Base-by-base conservation (phyloP, 2,797 vertebrate species). In the Protosalanx chinensis region DNA sequence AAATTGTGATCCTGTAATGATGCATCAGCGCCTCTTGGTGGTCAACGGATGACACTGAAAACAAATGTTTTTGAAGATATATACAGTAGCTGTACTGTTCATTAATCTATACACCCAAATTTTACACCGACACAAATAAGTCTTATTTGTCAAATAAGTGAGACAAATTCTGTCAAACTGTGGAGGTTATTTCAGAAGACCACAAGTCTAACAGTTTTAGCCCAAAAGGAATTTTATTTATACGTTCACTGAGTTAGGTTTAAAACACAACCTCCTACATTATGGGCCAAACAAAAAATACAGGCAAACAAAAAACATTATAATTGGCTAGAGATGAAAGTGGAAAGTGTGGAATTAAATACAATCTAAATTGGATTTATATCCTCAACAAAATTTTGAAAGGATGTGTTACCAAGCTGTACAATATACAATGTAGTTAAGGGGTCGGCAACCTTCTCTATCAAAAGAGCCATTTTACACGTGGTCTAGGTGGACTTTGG, bases 11-110 rank as follows among this genome's bases (percentile, higher is more conserved):
- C 13, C 12, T 46, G 12, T 49, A 5, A 27, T 58, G 33, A 49
- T 67, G 61, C 73, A 64, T 57, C 16, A 69, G 53, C 49, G 51
- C 79, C 74, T 69, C 68, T 72, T 76, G 51, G 70, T 70, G 82
- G 76, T 69, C 41, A 46, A 33, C 4, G n/a, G 46, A 70, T 37
- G n/a, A 49, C 53, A 16, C 18, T 32, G 49, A 4, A 57, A 8
- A 20, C 15, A 29, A 51, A 53, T 66, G 7, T 1, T 60, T 27
- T 27, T 27, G 7, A 60, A 60, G 8, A 29, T 23, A 4, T 23
- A n/a, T 23, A 12, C 20, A 27, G 58, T 29, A 23, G 20, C 20
- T 60, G 1, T 60, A 29, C 23, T 6, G 10, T 23, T 27, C 29
- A 60, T 27, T 12, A 13, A 2, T 27, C 29, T 13, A 27, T 60